Conservation (phyloP, 2,888 invertebrate genomes). For the Epinotia demarniana region DNA sequence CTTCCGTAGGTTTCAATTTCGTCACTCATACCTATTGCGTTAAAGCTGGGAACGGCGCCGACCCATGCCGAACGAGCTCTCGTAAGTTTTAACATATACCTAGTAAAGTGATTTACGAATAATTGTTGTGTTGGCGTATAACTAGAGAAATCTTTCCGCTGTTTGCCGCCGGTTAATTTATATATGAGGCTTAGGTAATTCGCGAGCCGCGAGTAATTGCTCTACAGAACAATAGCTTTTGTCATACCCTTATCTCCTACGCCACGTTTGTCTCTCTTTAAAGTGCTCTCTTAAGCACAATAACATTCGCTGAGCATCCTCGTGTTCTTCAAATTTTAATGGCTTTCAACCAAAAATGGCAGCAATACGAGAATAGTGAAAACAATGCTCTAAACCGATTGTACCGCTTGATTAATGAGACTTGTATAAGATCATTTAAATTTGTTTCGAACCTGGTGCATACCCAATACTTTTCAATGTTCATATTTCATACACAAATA, state of each 20-base stretch:
- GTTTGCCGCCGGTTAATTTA: slow-evolving; percentile 84
- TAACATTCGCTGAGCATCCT: slow-evolving; percentile 67
- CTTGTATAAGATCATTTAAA: slow-evolving; percentile 5
- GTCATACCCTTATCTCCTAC: slow-evolving; percentile 81
- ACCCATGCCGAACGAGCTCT: slow-evolving; percentile 64
- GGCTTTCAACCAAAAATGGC: slow-evolving; percentile 39
- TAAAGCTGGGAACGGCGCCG: slow-evolving; percentile 72
- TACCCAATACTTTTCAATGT: no score
- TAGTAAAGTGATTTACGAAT: slow-evolving; percentile 85
- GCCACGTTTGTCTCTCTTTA: slow-evolving; percentile 76
- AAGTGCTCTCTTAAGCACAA: slow-evolving; percentile 71
- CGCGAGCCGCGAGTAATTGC: slow-evolving; percentile 83
- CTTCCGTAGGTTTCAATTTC: slow-evolving; percentile 69
- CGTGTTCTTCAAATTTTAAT: slow-evolving; percentile 52
- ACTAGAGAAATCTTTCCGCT: slow-evolving; percentile 85
- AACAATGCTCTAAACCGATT: slow-evolving; percentile 24
- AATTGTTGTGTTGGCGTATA: slow-evolving; percentile 85
- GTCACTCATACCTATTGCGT: slow-evolving; percentile 53
- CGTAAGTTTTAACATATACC: slow-evolving; percentile 84
- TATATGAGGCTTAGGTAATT: slow-evolving; percentile 85
- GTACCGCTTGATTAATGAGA: slow-evolving; percentile 20
- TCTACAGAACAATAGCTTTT: slow-evolving; percentile 84
- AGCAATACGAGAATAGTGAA: slow-evolving; percentile 35
- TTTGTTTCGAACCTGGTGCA: background rate
- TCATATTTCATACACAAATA: no score